phyloP scores from a whole-genome alignment of 1,140 invertebrate species.

The Zelostemma sp. region DNA sequence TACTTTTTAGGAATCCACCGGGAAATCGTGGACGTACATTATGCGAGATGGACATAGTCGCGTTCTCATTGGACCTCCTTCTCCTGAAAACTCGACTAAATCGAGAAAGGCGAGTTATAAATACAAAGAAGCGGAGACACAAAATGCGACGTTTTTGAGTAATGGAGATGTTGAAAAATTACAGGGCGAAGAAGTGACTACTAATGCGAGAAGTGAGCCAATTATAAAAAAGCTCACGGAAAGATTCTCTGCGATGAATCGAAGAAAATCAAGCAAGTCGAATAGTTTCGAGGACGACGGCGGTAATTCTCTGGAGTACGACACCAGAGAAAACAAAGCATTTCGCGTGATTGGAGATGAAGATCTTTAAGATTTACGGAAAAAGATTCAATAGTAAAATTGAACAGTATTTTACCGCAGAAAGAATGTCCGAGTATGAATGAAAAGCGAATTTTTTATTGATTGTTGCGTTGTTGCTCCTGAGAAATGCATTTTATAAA shows the following conservation, averaged over 20 bases:
- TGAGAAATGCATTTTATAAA: too few relatives aligned
- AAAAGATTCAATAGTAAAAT: too few relatives aligned
- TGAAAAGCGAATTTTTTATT: too few relatives aligned
- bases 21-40: constrained; percentile 71
- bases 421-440: too few relatives aligned
- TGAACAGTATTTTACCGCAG: too few relatives aligned
- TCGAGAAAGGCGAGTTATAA: constrained; percentile 42
- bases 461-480: too few relatives aligned
- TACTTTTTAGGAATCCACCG: constrained; percentile 47
- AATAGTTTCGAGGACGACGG: constrained; percentile 68
- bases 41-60: constrained; percentile 72
- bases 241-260: constrained; percentile 62
- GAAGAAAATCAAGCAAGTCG: constrained; percentile 60
- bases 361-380: constrained; percentile 77
- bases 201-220: constrained; percentile 59
- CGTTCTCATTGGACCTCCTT: constrained; percentile 53
- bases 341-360: constrained; percentile 93
- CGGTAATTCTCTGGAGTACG: constrained; percentile 68
- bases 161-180: background rate
- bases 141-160: too few relatives aligned
- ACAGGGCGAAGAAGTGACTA: constrained; percentile 38
- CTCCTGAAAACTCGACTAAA: constrained; percentile 49
- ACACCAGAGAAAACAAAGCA: constrained; percentile 87
- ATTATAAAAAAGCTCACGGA: constrained; percentile 68
- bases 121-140: too few relatives aligned